phyloP scores from a whole-genome alignment of 2,888 invertebrate genomes.

The Machimus atricapillus region DNA sequence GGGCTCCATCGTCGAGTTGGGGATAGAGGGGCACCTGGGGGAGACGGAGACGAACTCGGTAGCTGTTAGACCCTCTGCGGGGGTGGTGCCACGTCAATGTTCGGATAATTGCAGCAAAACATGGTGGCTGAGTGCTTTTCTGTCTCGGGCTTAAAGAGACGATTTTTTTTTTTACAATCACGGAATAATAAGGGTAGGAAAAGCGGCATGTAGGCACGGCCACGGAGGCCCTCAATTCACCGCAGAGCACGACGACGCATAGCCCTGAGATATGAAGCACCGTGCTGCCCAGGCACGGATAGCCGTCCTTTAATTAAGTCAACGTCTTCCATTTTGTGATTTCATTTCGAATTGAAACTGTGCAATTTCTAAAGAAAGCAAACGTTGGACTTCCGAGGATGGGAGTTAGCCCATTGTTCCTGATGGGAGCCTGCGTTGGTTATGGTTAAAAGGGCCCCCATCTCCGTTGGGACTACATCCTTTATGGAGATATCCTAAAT shows the following conservation, averaged over 20 bases:
- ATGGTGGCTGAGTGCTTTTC: constrained; percentile 31
- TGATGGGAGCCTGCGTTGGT: not conserved
- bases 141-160: constrained; percentile 1
- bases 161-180: constrained; percentile 3
- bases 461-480: not conserved
- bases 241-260: not conserved
- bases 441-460: not conserved
- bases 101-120: constrained; percentile 43
- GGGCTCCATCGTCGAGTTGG: not conserved
- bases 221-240: constrained; percentile 3
- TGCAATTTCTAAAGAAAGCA: not conserved
- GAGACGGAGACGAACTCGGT: not conserved
- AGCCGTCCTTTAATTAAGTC: not conserved
- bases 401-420: not conserved
- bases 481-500: not conserved
- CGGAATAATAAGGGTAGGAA: constrained; percentile 1
- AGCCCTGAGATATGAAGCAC: not conserved
- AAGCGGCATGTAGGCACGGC: not conserved
- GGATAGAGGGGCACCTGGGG: not conserved
- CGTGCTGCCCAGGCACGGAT: not conserved
- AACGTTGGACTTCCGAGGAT: not conserved
- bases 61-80: not conserved
- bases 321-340: not conserved
- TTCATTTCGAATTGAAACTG: not conserved
- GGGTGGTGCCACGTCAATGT: constrained; percentile 35